Evolutionary conservation across 1,140 invertebrate species (phyloP), one percentile per base, ranked within the genome.

Genomic region (Zophobas atratus): DNA sequence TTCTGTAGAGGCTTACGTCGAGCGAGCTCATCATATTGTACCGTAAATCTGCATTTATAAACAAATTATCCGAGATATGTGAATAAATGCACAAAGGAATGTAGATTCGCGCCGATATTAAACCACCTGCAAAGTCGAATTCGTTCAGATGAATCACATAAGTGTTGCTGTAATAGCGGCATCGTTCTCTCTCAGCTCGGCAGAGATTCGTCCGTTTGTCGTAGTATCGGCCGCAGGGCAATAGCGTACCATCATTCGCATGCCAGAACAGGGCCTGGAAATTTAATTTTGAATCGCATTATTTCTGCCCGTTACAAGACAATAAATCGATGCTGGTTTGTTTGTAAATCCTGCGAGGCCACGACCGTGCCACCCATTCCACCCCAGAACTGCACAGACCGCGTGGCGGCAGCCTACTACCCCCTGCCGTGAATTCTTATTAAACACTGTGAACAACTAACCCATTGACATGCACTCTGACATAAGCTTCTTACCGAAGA

Each of bases 221-320:
- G 36, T 56, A 74, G 51, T 55, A 73, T 55, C 49, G 71, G 71
- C 71, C 49, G 71, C 72, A 75, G 72, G 80, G 77, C 76, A 81
- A 77, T 74, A 76, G 78, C 76, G 72, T 81, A 56, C 79, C 79
- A 82, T 82, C 79, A 80, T 82, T 82, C 81, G 81, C 81, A 81
- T 81, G 81, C 81, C 81, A 80, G 79, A 76, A 80, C 77, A 79
- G 77, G 79, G 79, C 75, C 72, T 82, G 75, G 79, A 82, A 83
- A 83, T 83, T 82, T 83, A 83, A 83, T 83, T 83, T 82, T 81
- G 82, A 83, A 83, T 83, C 82, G 81, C 82, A 81, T 83, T 82
- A 82, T 82, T 82, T 82, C 82, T 75, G 79, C 74, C 80, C 73
- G 79, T 81, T 83, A 82, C 81, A 83, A 82, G 82, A 83, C 82